Conservation (phyloP, 2,888 invertebrate genomes). For the Pollenia griseotomentosa region DNA sequence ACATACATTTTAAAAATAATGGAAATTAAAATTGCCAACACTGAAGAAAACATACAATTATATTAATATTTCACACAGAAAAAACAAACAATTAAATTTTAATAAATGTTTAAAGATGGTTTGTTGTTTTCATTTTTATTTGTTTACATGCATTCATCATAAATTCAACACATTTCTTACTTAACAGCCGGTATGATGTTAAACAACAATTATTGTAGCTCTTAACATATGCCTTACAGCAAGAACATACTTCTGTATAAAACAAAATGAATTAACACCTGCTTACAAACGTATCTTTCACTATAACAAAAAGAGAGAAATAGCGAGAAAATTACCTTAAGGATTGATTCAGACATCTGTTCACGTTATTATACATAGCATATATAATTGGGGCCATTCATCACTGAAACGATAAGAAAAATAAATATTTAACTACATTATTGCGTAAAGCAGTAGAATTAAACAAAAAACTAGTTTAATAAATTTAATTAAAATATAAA, state of each 20-base stretch:
- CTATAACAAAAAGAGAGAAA: neutral
- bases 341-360: conserved; percentile 32
- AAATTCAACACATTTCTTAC: too few relatives aligned
- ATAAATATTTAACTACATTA: conserved; percentile 37
- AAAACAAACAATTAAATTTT: too few relatives aligned
- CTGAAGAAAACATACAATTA: too few relatives aligned
- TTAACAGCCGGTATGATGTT: too few relatives aligned
- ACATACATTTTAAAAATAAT: too few relatives aligned
- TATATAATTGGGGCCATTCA: neutral
- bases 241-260: conserved; percentile 9
- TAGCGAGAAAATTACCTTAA: conserved; percentile 56
- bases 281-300: conserved; percentile 3
- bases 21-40: too few relatives aligned
- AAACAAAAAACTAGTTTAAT: too few relatives aligned
- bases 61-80: too few relatives aligned
- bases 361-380: neutral
- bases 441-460: neutral
- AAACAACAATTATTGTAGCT: neutral
- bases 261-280: conserved; percentile 9
- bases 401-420: conserved; percentile 49
- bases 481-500: too few relatives aligned
- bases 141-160: too few relatives aligned
- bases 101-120: too few relatives aligned
- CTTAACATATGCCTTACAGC: conserved; percentile 54
- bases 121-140: too few relatives aligned